Evolutionary conservation across 2,113 vertebrate species (phyloP).

Genomic region (Crotalus horridus): DNA sequence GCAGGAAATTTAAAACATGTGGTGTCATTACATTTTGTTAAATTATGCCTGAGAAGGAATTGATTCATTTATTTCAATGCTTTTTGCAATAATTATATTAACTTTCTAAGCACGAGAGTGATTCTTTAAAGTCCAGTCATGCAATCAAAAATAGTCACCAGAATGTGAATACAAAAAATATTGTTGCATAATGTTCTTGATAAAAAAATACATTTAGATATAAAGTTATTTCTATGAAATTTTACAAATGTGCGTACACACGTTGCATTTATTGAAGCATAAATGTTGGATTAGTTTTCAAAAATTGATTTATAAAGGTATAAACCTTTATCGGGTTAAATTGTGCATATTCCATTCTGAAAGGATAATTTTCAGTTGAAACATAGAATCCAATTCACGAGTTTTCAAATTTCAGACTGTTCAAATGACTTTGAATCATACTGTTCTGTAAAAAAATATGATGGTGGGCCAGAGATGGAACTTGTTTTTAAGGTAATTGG

Average conservation of each 20-base stretch:
- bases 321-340: neutral
- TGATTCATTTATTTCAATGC: neutral
- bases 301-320: neutral
- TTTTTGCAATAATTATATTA: neutral
- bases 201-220: slow-evolving; percentile 38
- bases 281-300: neutral
- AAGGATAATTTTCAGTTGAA: neutral
- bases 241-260: neutral
- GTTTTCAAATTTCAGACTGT: neutral
- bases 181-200: slow-evolving; percentile 10
- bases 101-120: neutral
- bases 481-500: neutral
- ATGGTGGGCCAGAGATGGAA: too few relatives aligned
- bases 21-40: neutral
- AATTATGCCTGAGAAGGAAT: neutral
- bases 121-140: neutral
- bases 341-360: slow-evolving; percentile 7
- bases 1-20: too few relatives aligned
- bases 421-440: neutral
- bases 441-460: too few relatives aligned
- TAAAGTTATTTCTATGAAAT: slow-evolving; percentile 24
- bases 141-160: slow-evolving; percentile 16
- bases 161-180: slow-evolving; percentile 11
- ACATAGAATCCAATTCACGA: neutral
- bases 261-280: slow-evolving; percentile 27